These are phyloP conservation scores for Pardosa pseudoannulata DNA, from an alignment of 2,888 invertebrate genomes.

Conservation along the genomic window DNA sequence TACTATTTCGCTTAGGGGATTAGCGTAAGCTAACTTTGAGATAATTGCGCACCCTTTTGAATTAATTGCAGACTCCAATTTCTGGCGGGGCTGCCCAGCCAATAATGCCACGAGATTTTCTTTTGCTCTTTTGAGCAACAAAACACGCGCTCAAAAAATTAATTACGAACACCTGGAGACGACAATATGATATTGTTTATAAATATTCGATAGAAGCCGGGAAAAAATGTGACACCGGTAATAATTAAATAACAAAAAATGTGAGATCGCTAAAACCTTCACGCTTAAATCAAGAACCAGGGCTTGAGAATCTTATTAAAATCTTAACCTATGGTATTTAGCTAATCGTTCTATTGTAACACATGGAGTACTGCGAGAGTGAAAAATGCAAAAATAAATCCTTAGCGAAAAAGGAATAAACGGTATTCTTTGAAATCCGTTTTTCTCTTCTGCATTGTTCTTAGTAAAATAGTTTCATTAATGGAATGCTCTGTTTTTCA, in stretches of 20 bases:
- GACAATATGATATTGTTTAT: conserved; percentile 65
- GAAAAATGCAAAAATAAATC: conserved; percentile 13
- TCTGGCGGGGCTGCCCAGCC: conserved; percentile 51
- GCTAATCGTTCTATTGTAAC: conserved; percentile 32
- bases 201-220: conserved; percentile 42
- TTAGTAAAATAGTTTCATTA: conserved; percentile 8
- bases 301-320: conserved; percentile 55
- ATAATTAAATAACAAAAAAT: conserved; percentile 57
- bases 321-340: conserved; percentile 33
- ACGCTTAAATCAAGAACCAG: conserved; percentile 40
- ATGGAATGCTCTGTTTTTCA: background rate
- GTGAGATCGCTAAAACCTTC: conserved; percentile 36
- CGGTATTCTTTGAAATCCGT: conserved; percentile 21
- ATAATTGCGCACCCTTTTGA: conserved; percentile 70
- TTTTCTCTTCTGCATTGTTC: conserved; percentile 12
- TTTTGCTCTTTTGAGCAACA: conserved; percentile 41
- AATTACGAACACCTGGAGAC: conserved; percentile 65
- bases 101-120: conserved; percentile 64
- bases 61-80: conserved; percentile 70
- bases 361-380: background rate
- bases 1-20: conserved; percentile 70
- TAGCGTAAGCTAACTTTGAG: conserved; percentile 69
- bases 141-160: conserved; percentile 62
- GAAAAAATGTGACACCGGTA: conserved; percentile 38
- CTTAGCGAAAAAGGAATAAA: conserved; percentile 9